phyloP scores from a whole-genome alignment of 2,888 invertebrate species.

The Chloroclysta siterata region DNA sequence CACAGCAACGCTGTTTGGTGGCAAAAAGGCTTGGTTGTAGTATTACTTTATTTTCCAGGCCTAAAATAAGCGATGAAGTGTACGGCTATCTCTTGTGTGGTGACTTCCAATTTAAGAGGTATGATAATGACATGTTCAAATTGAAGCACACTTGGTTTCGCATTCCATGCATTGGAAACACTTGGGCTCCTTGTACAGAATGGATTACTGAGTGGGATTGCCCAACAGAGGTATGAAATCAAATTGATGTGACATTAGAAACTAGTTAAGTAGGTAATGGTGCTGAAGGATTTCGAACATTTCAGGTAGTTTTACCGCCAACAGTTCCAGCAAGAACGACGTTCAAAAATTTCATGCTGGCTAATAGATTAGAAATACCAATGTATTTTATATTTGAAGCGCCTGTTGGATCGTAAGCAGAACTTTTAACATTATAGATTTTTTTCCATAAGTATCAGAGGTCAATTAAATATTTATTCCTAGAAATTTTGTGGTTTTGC shows the following conservation, averaged over 20 bases:
- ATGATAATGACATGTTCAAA: slow-evolving; percentile 47
- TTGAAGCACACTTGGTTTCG: slow-evolving; percentile 74
- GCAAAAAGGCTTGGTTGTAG: too few relatives aligned
- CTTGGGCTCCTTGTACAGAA: slow-evolving; percentile 72
- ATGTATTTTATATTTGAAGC: slow-evolving; percentile 74
- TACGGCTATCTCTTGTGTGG: slow-evolving; percentile 74
- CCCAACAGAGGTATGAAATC: slow-evolving; percentile 65
- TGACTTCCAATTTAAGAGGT: slow-evolving; percentile 67
- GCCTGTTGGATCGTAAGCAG: slow-evolving; percentile 68
- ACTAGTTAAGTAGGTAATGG: background rate
- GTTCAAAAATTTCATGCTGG: slow-evolving; percentile 73
- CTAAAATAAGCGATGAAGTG: slow-evolving; percentile 67
- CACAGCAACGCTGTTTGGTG: too few relatives aligned
- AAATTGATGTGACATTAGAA: background rate
- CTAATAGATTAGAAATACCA: slow-evolving; percentile 70
- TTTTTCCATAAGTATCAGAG: background rate
- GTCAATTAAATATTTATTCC: background rate
- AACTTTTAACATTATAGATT: background rate
- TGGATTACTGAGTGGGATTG: slow-evolving; percentile 73
- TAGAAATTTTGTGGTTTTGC: slow-evolving; percentile 68
- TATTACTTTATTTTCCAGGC: slow-evolving; percentile 51
- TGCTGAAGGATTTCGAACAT: background rate
- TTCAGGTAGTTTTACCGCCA: slow-evolving; percentile 68
- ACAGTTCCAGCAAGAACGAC: slow-evolving; percentile 74
- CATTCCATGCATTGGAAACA: slow-evolving; percentile 76